Base-by-base conservation (phyloP, 2,888 invertebrate genomes). In the Lepidochrysops patricia region DNA sequence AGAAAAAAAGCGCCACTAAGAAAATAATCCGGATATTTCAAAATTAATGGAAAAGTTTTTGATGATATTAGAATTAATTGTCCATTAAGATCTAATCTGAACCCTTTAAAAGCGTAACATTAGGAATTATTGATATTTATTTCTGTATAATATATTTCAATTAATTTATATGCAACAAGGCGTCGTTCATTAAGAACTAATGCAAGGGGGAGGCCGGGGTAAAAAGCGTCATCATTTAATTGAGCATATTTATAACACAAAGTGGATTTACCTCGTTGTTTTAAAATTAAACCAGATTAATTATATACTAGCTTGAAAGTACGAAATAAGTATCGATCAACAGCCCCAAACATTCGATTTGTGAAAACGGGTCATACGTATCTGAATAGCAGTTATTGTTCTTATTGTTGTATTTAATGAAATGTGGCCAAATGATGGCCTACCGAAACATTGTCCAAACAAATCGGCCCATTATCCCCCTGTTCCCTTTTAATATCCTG, bases 321-420 rank as follows among this genome's bases (percentile, higher is more conserved):
- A 29, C 7, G 6, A 29, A 29, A 29, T 29, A 6, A 29, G 9
- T 29, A 29, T 29, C 29, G 7, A 29, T 6, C 29, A 29, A 9
- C 29, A n/a, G n/a, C 29, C 5, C 9, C 6, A 9, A 29, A 29
- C 9, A 29, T 29, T 29, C 6, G 19, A 43, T 43, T 43, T 12
- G 19, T 9, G 19, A 43, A 43, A 43, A 9, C 43, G 9, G 9
- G 19, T 19, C 19, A 60, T 60, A 27, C 61, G 65, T 62, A 71
- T 76, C 56, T 61, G 61, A 62, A 61, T 60, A 73, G 70, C 74
- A 77, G 77, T 82, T 81, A 81, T 74, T 72, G 67, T 67, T 69
- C 72, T 77, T 78, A 82, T 82, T 82, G 83, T 82, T 80, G 84
- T 82, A 81, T 80, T 82, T 82, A 82, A 83, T 81, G 83, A 80